These are phyloP conservation scores for Ophiothrix spiculata DNA, from an alignment of 35 echinoderm and acorn worm genomes.

Conservation along the genomic window DNA sequence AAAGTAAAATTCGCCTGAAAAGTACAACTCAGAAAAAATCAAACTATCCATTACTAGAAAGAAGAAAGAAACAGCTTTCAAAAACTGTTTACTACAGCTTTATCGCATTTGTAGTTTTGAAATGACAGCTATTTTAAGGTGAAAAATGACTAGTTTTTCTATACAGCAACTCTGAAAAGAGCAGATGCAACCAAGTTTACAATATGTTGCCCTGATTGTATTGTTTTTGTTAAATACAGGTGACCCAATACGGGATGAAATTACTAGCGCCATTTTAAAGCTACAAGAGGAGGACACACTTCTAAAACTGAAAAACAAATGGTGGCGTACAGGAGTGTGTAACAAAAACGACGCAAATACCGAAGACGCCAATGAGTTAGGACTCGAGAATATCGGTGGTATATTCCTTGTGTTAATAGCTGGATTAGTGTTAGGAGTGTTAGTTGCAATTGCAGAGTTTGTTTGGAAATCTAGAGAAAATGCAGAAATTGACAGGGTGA, in stretches of 20 bases:
- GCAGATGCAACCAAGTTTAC: no score
- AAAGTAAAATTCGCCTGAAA: no score
- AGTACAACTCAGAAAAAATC: no score
- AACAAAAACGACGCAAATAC: conserved; percentile 36
- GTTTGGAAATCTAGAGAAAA: conserved; percentile 98
- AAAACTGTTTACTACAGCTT: no score
- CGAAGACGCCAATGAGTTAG: conserved; percentile 73
- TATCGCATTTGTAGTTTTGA: no score
- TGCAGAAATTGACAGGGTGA: conserved; percentile 95
- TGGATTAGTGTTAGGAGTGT: conserved; percentile 66
- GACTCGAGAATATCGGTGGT: conserved; percentile 89
- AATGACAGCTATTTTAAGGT: no score
- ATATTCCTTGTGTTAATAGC: conserved; percentile 94
- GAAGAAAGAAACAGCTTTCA: no score
- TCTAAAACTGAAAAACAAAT: conserved; percentile 70
- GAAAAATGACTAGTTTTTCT: no score
- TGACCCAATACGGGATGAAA: conserved; percentile 62
- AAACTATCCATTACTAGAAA: no score
- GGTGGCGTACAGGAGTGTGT: conserved; percentile 83
- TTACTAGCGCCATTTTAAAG: conserved; percentile 76
- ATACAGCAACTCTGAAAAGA: no score
- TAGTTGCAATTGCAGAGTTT: conserved; percentile 90
- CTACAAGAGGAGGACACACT: conserved; percentile 79
- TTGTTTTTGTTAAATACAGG: conserved; percentile 19
- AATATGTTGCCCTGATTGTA: not conserved